Base-by-base conservation (phyloP, 1,140 invertebrate genomes). In the Heliconius hermathena region DNA sequence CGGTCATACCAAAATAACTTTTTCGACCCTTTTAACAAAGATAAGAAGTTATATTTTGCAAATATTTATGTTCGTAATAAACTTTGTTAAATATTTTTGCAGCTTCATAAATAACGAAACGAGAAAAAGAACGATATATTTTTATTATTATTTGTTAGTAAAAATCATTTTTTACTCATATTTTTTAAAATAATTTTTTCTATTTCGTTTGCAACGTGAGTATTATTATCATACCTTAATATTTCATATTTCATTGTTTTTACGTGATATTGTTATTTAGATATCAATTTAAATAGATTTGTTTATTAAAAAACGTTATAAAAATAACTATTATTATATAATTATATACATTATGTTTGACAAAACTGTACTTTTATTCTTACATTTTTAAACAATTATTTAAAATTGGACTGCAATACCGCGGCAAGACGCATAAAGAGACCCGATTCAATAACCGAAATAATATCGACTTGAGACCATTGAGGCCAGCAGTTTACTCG, bases 1-100 rank as follows among this genome's bases (percentile, higher is more conserved):
- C n/a, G 26, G 60, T 41, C 20, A 13, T 52, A 79, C 33, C 49
- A 60, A 74, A 79, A 76, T 79, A 75, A 79, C 46, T 72, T 79
- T 33, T 22, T 3, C 18, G 74, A 74, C 46, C 73, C 54, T 66
- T 20, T 79, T 60, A 60, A 54, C 60, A 8, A 41, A 76, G 36
- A 54, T 74, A 38, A 52, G 41, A 74, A 79, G 73, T 75, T 79
- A 26, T 73, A 36, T 33, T 79, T 73, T 70, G 26, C 74, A 71
- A 74, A 71, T 52, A 71, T 76, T 76, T 76, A 22, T 36, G 74
- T 70, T 13, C 8, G 74, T 70, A 26, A 66, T 66, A 66, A 66
- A 29, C 60, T 13, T 66, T 9, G 26, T 66, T 3, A 66, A 66
- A 66, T 16, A 52, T 66, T 57, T 57, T 57, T 22, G n/a, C 54